Percentiles rank a stretch among this genome's conserved stretches.
Evolutionary conservation across 2,888 invertebrate genomes (phyloP).

Genomic region (Melanophora roralis): DNA sequence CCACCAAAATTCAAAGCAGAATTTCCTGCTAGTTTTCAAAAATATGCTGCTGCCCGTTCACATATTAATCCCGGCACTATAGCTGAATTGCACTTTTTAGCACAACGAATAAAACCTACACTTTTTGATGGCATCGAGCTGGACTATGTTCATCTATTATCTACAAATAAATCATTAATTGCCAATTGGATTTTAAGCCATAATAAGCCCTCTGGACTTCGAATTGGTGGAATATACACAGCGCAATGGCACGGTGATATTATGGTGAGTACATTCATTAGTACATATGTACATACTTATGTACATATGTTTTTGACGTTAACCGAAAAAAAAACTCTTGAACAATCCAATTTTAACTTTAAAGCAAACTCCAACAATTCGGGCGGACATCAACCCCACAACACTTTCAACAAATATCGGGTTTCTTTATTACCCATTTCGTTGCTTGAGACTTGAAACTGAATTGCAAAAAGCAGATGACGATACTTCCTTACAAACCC

Average conservation of each 20-base stretch:
- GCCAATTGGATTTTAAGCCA: conserved; percentile 74
- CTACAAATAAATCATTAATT: conserved; percentile 71
- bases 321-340: not conserved
- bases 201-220: conserved; percentile 73
- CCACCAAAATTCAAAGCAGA: conserved; percentile 64
- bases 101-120: conserved; percentile 74
- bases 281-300: too few relatives aligned
- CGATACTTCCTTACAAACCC: conserved; percentile 67
- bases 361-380: conserved; percentile 74
- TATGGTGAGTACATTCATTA: conserved; percentile 69
- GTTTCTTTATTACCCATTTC: conserved; percentile 72
- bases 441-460: conserved; percentile 69
- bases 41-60: conserved; percentile 67
- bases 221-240: conserved; percentile 74
- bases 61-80: conserved; percentile 75
- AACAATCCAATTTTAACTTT: not conserved
- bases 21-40: conserved; percentile 72
- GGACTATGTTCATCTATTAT: conserved; percentile 70
- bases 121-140: conserved; percentile 75
- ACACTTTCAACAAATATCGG: conserved; percentile 74
- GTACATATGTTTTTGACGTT: too few relatives aligned
- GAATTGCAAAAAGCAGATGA: conserved; percentile 69
- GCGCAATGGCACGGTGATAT: conserved; percentile 68
- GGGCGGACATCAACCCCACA: conserved; percentile 75
- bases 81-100: conserved; percentile 72